Evolutionary conservation across 2,888 invertebrate species (phyloP), one percentile per base, ranked within the genome.

Genomic region (Trichogramma evanescens): DNA sequence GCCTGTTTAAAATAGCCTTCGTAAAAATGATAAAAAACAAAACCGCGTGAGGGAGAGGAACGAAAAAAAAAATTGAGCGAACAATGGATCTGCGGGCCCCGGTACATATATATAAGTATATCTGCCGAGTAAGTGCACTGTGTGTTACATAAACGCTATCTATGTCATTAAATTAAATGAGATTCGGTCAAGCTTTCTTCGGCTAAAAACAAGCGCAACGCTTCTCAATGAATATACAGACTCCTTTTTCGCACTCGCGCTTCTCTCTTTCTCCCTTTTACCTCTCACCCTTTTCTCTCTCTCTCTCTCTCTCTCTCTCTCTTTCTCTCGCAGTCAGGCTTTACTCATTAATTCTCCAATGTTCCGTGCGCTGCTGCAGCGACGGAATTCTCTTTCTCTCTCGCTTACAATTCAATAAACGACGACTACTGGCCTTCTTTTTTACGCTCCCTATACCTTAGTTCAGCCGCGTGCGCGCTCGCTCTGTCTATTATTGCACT

Each of bases 371-470:
- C 54, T 50, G 46, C 51, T 56, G 58, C 58, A 56, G 26, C 26
- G 26, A 26, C 26, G 2, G 26, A 26, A 26, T 26, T 26, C 26
- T 26, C 26, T 26, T 26, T 26, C 26, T 26, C 59, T 61, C 58
- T 60, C 61, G 56, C 62, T 62, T 53, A 48, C 61, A 59, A 64
- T 64, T 62, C 62, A 65, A 61, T 59, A 59, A 58, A 60, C 58
- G 56, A 57, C 64, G 51, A 61, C 65, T 61, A 50, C 58, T 46
- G 54, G 54, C 48, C 50, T 40, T 50, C 46, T 59, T 56, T 58
- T 58, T 61, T 58, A 62, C 63, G 61, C 56, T 53, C 61, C 59
- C 43, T 62, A 62, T 59, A 62, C 61, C 60, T 59, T 60, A 61
- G 64, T 63, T 64, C 52, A 61, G 65, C 61, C 66, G 46, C 40